phyloP scores from a whole-genome alignment of 2,888 invertebrate genomes.

The Adelognathus sp. region DNA sequence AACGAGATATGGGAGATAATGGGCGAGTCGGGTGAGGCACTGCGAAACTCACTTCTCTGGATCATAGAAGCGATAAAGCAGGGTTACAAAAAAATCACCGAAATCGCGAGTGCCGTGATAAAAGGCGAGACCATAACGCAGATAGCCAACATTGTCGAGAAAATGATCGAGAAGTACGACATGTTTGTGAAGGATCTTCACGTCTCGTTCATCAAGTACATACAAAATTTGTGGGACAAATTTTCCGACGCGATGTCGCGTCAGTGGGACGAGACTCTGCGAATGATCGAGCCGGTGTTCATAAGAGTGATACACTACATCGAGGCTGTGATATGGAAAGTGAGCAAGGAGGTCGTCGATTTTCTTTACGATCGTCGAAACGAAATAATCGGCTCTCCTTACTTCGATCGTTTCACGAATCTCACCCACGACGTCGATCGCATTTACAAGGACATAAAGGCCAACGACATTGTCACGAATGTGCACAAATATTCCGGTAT shows the following conservation, averaged over 20 bases:
- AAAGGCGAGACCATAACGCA: slow-evolving; percentile 90
- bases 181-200: slow-evolving; percentile 90
- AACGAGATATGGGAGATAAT: slow-evolving; percentile 93
- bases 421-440: slow-evolving; percentile 91
- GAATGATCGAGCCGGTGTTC: slow-evolving; percentile 90
- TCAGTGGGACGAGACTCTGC: slow-evolving; percentile 89
- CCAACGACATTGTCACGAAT: slow-evolving; percentile 90
- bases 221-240: slow-evolving; percentile 89
- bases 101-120: slow-evolving; percentile 86
- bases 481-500: slow-evolving; percentile 89
- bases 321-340: slow-evolving; percentile 88
- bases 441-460: slow-evolving; percentile 89
- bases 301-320: slow-evolving; percentile 89
- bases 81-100: slow-evolving; percentile 87
- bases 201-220: slow-evolving; percentile 86
- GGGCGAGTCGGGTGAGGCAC: slow-evolving; percentile 91
- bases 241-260: slow-evolving; percentile 85
- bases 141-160: slow-evolving; percentile 86
- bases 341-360: slow-evolving; percentile 89
- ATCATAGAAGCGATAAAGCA: slow-evolving; percentile 88
- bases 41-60: slow-evolving; percentile 89
- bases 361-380: slow-evolving; percentile 91
- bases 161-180: slow-evolving; percentile 89
- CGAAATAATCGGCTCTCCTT: slow-evolving; percentile 90
- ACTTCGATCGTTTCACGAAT: slow-evolving; percentile 90